Percentiles rank a stretch among this genome's conserved stretches.
Conservation (phyloP, 2,113 vertebrate genomes). For the Hylia prasina region DNA sequence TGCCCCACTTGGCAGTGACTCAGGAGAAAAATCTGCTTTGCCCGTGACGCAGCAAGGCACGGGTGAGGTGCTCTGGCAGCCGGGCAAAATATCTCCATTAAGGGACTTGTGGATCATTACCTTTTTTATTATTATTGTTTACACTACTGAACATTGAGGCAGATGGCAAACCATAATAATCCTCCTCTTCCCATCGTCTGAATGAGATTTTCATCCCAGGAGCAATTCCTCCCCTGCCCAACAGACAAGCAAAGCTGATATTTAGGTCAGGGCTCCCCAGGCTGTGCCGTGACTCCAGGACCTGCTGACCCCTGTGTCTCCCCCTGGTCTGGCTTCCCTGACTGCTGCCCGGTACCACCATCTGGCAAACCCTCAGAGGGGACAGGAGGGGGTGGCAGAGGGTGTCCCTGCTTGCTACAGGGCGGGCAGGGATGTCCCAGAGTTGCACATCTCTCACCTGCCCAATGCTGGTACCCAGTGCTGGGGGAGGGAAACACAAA, state of each 20-base stretch:
- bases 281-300: background rate
- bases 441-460: background rate
- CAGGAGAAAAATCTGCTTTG: background rate
- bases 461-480: accelerated
- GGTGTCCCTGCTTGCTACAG: background rate
- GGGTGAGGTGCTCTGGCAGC: background rate
- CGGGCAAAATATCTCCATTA: background rate
- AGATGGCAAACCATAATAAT: constrained; percentile 1
- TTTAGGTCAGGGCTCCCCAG: background rate
- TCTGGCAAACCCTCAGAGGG: background rate
- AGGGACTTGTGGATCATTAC: background rate
- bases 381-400: background rate
- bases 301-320: background rate
- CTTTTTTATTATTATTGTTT: background rate
- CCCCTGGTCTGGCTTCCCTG: background rate
- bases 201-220: background rate
- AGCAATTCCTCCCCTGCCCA: background rate
- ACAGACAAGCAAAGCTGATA: background rate
- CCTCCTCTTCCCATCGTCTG: background rate
- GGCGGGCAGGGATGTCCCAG: background rate
- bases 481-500: accelerated
- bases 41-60: accelerated
- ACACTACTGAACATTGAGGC: background rate
- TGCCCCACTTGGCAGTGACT: background rate
- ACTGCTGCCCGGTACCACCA: accelerated